Conservation (phyloP, 2,797 vertebrate species). For the Streptopelia turtur region DNA sequence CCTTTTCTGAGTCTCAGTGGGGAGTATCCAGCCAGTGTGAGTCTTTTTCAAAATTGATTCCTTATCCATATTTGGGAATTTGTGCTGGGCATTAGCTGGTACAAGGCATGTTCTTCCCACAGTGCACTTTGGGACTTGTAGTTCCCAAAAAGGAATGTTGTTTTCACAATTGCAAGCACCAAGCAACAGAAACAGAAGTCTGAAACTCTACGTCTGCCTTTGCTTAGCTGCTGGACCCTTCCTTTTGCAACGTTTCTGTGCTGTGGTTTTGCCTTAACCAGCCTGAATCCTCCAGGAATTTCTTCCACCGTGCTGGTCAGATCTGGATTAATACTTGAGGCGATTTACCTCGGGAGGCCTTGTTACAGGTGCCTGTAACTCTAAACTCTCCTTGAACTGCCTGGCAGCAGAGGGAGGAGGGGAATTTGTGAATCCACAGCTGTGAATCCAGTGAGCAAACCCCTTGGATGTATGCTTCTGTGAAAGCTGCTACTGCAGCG, state of each 20-base stretch:
- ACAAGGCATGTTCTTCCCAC: slow-evolving; percentile 26
- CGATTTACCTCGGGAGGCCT: slow-evolving; percentile 65
- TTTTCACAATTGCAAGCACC: neutral
- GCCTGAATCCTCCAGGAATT: neutral
- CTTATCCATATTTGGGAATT: slow-evolving; percentile 81
- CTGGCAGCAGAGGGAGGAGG: neutral
- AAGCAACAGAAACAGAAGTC: neutral
- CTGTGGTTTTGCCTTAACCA: neutral
- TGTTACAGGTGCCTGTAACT: slow-evolving; percentile 36
- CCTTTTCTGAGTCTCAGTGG: slow-evolving; percentile 17
- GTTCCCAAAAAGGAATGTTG: slow-evolving; percentile 66
- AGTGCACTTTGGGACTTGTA: slow-evolving; percentile 77
- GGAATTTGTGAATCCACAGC: neutral
- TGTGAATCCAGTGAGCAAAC: neutral
- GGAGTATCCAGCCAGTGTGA: slow-evolving; percentile 11
- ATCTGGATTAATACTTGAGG: slow-evolving; percentile 68
- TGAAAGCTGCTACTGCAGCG: neutral
- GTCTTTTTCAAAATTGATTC: slow-evolving; percentile 71
- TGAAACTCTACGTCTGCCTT: neutral
- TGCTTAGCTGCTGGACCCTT: neutral
- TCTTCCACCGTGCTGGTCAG: neutral
- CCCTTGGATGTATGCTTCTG: fast-evolving
- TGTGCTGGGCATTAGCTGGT: slow-evolving; percentile 69
- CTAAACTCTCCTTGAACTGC: slow-evolving; percentile 42
- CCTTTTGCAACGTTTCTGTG: neutral